These are phyloP conservation scores for Pseudotriccus pelzelni DNA, from an alignment of 2,797 vertebrate species.

Conservation along the genomic window DNA sequence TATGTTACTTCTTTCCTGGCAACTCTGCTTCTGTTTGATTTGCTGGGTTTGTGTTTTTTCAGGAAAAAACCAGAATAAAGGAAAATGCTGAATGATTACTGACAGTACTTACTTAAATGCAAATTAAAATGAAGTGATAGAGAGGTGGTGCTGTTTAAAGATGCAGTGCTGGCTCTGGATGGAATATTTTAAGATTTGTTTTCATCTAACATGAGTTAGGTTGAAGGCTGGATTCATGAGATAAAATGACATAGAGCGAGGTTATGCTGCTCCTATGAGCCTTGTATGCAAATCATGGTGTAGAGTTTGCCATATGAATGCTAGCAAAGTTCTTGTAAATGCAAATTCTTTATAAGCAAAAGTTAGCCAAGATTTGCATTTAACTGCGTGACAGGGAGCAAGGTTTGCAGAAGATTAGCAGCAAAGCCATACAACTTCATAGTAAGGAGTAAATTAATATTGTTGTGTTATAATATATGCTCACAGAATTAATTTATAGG, in stretches of 20 bases:
- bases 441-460: not conserved
- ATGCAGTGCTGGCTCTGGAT: conserved; percentile 26
- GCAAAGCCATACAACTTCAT: not conserved
- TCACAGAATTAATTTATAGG: not conserved
- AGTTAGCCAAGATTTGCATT: not conserved
- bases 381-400: not conserved
- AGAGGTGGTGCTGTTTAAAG: conserved; percentile 35
- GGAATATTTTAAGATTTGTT: conserved; percentile 56
- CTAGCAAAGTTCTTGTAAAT: conserved; percentile 19
- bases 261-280: not conserved
- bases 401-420: not conserved
- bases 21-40: conserved; percentile 19
- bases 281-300: conserved; percentile 19
- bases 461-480: not conserved
- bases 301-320: not conserved
- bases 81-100: conserved; percentile 11
- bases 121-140: conserved; percentile 35
- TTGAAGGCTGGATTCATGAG: conserved; percentile 59
- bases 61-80: not conserved
- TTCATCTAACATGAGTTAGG: conserved; percentile 40
- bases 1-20: not conserved
- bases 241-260: conserved; percentile 52
- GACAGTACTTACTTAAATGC: not conserved
- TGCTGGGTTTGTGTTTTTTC: not conserved
- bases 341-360: conserved; percentile 21